Evolutionary conservation across 2,113 vertebrate genomes (phyloP), one percentile per base, ranked within the genome.

Genomic region (Potamarius usumacintae): DNA sequence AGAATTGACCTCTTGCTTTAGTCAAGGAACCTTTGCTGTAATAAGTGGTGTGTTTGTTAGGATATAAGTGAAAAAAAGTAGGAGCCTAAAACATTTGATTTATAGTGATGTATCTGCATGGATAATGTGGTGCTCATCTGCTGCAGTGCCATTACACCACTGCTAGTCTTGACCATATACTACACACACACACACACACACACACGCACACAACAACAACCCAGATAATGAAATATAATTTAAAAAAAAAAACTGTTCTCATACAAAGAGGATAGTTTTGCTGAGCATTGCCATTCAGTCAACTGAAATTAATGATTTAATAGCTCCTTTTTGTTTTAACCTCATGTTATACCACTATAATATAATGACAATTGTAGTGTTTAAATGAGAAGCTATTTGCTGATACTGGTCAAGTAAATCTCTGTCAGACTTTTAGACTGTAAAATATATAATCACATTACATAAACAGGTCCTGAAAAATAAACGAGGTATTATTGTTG

Each of bases 81-180:
- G 67, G 14, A 71, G 30, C 67, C 67, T 71, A 71, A 71, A 71
- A 71, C 67, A 71, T 76, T 22, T 76, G 18, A 50, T 50, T 76
- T 76, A 25, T 50, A 4, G 72, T 50, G 42, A 50, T 1, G 0
- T 52, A 76, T 52, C 10, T 76, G 42, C 42, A 76, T 76, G 34
- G 25, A 71, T 71, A 71, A 71, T 34, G 27, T 17, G 14, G 67
- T 76, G 42, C 42, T 22, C 3, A 76, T 76, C 10, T 76, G 4
- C 7, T 50, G 42, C 22, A 52, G 72, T 25, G 42, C 48, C 42
- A 76, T 52, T 25, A 52, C 18, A 48, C 8, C 42, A 22, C 17
- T 22, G 34, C 71, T 48, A 1, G 71, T 74, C 34, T 48, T 22
- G 42, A 48, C 71, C 71, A 71, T 30, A 74, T 74, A 48, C 7